These are phyloP conservation scores for Amphiprion clarkii DNA, from an alignment of 2,797 vertebrate species.

Conservation along the genomic window DNA sequence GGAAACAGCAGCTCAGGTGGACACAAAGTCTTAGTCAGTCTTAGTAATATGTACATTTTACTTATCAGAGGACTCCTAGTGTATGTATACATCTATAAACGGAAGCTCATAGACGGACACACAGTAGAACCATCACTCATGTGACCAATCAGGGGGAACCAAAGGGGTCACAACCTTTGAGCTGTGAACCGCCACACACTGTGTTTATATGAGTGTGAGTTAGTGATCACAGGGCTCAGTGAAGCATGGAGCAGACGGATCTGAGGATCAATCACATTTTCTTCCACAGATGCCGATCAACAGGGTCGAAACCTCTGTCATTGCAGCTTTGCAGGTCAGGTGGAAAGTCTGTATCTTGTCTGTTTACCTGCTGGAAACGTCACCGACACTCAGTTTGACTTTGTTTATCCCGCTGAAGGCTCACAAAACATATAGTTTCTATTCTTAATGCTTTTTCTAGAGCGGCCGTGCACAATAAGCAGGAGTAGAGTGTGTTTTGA, in stretches of 20 bases:
- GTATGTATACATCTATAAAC: slow-evolving; percentile 3
- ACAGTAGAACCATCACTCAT: slow-evolving; percentile 46
- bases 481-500: no score
- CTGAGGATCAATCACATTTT: slow-evolving; percentile 21
- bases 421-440: no score
- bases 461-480: no score
- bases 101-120: neutral
- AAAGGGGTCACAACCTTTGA: slow-evolving; percentile 53
- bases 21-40: no score
- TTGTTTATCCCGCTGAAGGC: no score
- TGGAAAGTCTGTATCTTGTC: neutral
- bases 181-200: slow-evolving; percentile 35
- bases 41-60: neutral
- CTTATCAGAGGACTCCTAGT: neutral
- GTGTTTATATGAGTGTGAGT: slow-evolving; percentile 10
- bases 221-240: slow-evolving; percentile 33
- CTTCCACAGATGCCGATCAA: slow-evolving; percentile 14
- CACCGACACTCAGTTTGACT: no score
- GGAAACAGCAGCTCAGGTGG: neutral
- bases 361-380: no score
- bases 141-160: slow-evolving; percentile 55
- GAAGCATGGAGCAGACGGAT: slow-evolving; percentile 25
- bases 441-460: no score
- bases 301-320: neutral
- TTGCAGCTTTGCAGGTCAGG: neutral